Conservation (phyloP, 2,113 vertebrate genomes). For the Lipotes vexillifer region DNA sequence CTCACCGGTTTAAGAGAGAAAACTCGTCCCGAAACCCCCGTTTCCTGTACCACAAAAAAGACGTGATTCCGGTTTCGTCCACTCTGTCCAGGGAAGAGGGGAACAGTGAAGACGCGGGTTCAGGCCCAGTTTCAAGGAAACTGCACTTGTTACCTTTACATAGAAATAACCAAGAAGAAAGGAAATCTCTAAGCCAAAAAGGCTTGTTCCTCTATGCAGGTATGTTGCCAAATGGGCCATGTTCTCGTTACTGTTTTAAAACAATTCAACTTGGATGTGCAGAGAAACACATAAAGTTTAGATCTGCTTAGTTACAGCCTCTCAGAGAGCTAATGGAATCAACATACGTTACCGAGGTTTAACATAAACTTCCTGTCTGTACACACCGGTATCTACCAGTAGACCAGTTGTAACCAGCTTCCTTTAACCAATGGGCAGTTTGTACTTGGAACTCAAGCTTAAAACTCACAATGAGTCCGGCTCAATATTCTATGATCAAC, state of each 20-base stretch:
- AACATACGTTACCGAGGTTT: not conserved
- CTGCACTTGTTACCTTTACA: not conserved
- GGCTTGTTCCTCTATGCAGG: not conserved
- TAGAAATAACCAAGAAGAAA: constrained; percentile 29
- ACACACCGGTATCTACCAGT: not conserved
- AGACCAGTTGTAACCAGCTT: not conserved
- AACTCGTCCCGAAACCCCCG: not conserved
- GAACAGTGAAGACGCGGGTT: not conserved
- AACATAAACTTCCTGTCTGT: not conserved
- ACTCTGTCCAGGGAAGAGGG: not conserved
- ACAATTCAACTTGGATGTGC: not conserved
- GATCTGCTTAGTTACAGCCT: not conserved
- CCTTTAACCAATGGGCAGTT: not conserved
- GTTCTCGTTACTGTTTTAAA: not conserved
- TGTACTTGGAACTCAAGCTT: constrained; percentile 9
- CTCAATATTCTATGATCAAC: not conserved
- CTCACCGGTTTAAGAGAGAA: not conserved
- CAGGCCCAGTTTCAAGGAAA: constrained; percentile 44
- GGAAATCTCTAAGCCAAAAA: not conserved
- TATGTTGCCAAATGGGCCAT: not conserved
- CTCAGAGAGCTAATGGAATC: not conserved
- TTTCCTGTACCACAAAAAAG: not conserved
- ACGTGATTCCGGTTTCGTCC: not conserved
- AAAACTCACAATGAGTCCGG: constrained; percentile 1
- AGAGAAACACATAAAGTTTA: not conserved